Percentiles rank a stretch among this genome's conserved stretches.
phyloP scores from a whole-genome alignment of 2,888 invertebrate species.

The Lepidochitona cinerea region DNA sequence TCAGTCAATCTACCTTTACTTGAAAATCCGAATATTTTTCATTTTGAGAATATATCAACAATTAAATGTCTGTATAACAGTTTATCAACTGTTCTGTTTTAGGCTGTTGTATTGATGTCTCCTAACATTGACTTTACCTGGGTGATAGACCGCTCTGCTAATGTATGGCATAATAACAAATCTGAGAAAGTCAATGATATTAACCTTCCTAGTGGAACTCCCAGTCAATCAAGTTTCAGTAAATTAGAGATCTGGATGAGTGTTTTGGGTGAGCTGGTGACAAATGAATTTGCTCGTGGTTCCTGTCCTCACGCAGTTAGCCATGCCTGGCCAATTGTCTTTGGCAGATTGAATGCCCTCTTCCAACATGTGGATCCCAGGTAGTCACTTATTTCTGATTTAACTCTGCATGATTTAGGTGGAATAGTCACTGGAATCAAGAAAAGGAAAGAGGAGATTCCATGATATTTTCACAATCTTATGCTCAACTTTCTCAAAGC shows the following conservation, averaged over 20 bases:
- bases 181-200: conserved; percentile 48
- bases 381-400: too few relatives aligned
- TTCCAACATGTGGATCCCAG: conserved; percentile 91
- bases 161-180: conserved; percentile 79
- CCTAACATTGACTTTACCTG: conserved; percentile 88
- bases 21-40: too few relatives aligned
- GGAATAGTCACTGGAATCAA: too few relatives aligned
- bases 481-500: too few relatives aligned
- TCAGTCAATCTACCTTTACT: too few relatives aligned
- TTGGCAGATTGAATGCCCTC: conserved; percentile 89
- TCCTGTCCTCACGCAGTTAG: conserved; percentile 88
- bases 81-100: too few relatives aligned
- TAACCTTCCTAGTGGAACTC: conserved; percentile 29
- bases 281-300: conserved; percentile 85
- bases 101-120: conserved; percentile 80
- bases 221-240: conserved; percentile 48
- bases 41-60: too few relatives aligned
- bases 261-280: conserved; percentile 90
- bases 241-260: conserved; percentile 68
- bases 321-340: conserved; percentile 97
- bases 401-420: too few relatives aligned
- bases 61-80: too few relatives aligned
- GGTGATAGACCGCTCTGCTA: conserved; percentile 90
- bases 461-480: too few relatives aligned
- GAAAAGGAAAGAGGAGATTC: too few relatives aligned